Evolutionary conservation across 2,113 vertebrate genomes (phyloP).

Genomic region (Amblyornis subalaris): DNA sequence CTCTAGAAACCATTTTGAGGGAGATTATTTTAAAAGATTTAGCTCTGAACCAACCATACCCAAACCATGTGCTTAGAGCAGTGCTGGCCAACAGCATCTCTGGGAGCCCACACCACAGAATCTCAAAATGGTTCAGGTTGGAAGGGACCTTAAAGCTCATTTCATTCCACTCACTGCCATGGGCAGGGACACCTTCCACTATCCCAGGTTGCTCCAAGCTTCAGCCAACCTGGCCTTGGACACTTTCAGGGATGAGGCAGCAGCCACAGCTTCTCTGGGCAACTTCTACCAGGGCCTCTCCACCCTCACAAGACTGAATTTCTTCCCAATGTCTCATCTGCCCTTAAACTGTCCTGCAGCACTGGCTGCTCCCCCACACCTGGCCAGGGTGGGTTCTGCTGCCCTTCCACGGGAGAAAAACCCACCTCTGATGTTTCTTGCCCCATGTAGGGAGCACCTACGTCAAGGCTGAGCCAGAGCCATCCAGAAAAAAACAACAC

Average conservation of each 20-base stretch:
- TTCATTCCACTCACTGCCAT: too few relatives aligned
- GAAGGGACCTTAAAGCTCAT: not conserved
- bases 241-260: not conserved
- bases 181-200: not conserved
- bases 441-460: not conserved
- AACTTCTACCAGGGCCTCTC: fast-evolving
- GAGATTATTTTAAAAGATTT: not conserved
- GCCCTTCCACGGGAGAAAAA: fast-evolving
- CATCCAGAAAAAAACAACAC: not conserved
- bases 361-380: not conserved
- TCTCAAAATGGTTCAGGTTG: not conserved
- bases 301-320: not conserved
- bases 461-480: not conserved
- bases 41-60: not conserved
- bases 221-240: fast-evolving
- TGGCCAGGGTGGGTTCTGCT: not conserved
- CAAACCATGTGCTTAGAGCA: not conserved
- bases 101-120: not conserved
- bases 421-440: not conserved
- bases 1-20: slow-evolving; percentile 19
- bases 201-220: fast-evolving
- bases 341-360: not conserved
- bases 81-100: not conserved
- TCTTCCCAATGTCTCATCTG: not conserved
- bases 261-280: not conserved